Conservation (phyloP, 1,140 invertebrate species). For the Musca domestica region DNA sequence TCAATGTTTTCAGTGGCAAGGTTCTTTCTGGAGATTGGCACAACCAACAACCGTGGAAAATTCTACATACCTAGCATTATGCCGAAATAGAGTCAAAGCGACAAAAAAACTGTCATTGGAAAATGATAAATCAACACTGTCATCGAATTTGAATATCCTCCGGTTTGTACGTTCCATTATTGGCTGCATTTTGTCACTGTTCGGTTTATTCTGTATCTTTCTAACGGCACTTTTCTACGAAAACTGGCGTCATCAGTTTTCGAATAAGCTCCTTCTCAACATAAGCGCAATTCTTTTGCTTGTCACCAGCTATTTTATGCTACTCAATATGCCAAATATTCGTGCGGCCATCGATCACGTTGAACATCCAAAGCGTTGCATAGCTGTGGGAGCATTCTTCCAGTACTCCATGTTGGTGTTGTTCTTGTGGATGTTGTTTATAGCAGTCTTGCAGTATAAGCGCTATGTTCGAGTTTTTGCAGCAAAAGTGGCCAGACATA, state of each 20-base stretch:
- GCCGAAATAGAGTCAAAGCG: neutral
- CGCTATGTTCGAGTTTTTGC: neutral
- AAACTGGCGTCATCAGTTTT: neutral
- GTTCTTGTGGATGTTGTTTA: conserved; percentile 1
- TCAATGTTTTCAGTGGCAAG: neutral
- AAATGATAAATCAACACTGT: neutral
- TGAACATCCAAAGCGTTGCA: neutral
- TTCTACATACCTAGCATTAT: neutral
- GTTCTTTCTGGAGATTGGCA: neutral
- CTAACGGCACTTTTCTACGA: neutral
- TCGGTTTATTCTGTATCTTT: neutral
- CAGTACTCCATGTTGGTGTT: neutral
- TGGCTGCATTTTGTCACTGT: neutral
- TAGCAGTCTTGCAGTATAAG: neutral
- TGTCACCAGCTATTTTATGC: neutral
- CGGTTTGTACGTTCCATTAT: neutral
- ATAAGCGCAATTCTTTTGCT: neutral
- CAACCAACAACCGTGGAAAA: neutral
- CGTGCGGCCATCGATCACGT: neutral
- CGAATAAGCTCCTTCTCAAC: neutral
- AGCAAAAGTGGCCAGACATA: neutral
- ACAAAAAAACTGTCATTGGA: neutral
- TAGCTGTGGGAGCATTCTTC: neutral
- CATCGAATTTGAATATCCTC: too few species aligned
- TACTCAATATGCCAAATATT: neutral